Percentiles rank a stretch among this genome's conserved stretches.
Evolutionary conservation across 2,797 vertebrate species (phyloP).

Genomic region (Rhincodon typus): DNA sequence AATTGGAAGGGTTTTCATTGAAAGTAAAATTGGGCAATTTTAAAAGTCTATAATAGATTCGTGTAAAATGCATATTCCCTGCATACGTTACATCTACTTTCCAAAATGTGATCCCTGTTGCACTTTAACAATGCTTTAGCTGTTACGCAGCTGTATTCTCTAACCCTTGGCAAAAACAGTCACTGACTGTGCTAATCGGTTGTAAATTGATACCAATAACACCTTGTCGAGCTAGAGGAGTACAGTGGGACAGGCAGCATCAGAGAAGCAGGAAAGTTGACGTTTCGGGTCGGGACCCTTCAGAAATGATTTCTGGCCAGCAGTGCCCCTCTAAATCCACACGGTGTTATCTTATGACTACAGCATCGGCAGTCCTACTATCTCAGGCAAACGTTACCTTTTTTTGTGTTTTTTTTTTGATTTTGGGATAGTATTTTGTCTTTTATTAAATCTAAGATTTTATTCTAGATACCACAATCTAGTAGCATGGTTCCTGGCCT

Average conservation of each 20-base stretch:
- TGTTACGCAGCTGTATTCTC: background rate
- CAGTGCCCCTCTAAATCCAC: no score
- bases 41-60: background rate
- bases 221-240: no score
- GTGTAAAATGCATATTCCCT: background rate
- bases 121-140: background rate
- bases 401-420: background rate
- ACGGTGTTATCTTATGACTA: no score
- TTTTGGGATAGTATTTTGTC: no score
- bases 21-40: background rate
- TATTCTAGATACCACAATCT: background rate
- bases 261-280: no score
- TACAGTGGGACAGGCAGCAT: no score
- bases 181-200: background rate
- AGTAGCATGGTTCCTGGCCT: background rate
- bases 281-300: no score
- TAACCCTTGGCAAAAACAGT: background rate
- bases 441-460: background rate
- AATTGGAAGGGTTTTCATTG: background rate
- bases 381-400: no score
- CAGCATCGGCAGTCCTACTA: no score
- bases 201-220: background rate
- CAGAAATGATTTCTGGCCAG: no score
- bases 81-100: background rate
- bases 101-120: background rate